Evolutionary conservation across 1,140 invertebrate genomes (phyloP), one percentile per base, ranked within the genome.

Genomic region (Heliothis virescens): DNA sequence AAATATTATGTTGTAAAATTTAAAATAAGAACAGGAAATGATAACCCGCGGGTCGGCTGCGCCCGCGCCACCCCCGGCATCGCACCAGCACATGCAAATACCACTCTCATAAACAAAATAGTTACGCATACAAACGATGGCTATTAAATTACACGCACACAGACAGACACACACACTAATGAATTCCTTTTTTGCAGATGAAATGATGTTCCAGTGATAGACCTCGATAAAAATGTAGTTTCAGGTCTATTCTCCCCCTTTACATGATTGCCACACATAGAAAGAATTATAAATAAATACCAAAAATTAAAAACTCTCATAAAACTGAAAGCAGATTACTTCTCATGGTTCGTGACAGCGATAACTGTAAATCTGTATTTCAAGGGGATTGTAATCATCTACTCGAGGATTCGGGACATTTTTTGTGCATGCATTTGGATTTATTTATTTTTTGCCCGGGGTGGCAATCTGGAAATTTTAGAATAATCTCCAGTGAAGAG

Each of bases 401-500:
- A 84, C 65, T 87, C 86, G 84, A 89, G 88, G 88, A 90, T 93
- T 91, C 86, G 88, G 90, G 87, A 89, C 86, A 87, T 88, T 92
- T 93, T 93, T 93, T 93, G 88, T 90, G 79, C 69, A 52, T 62
- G 75, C 79, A 72, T 82, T 75, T 88, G 84, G 87, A 87, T 87
- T 89, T 91, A 87, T 91, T 87, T 91, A 87, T 92, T 94, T 94
- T 94, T 94, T 92, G 86, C 91, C 82, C 88, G 87, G 90, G 90
- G 89, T 92, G 91, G 92, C 92, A 94, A 94, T 94, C 91, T 94
- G 92, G 91, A 92, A 89, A 94, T 92, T 94, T 93, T 91, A 86
- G 89, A 91, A 91, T 91, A 91, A 94, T 94, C 91, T 92, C 81
- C 81, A 84, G 77, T 89, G 83, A 88, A 89, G 90, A 91, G 90